Conservation (phyloP, 2,113 vertebrate genomes). For the Ranitomeya imitator region DNA sequence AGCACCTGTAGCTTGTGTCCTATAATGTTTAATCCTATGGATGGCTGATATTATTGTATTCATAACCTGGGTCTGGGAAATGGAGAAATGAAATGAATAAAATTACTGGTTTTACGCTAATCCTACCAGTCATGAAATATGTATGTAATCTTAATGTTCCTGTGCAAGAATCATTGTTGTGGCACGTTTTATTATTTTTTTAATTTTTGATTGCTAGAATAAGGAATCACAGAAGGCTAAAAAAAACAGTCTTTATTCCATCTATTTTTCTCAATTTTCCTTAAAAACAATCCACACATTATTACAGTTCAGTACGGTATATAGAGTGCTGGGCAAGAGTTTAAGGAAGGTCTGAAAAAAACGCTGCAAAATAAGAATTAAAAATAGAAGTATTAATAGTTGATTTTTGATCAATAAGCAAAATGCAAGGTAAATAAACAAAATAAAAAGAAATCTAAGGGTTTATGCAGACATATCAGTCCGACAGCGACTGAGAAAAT, state of each 20-base stretch:
- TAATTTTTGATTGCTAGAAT: not conserved
- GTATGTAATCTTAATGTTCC: not conserved
- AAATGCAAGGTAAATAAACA: too few species aligned
- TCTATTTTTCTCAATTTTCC: not conserved
- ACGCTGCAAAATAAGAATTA: too few species aligned
- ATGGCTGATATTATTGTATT: not conserved
- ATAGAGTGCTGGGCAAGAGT: too few species aligned
- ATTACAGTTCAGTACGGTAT: not conserved
- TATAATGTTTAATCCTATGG: not conserved
- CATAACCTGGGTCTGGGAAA: not conserved
- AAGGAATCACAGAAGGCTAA: not conserved
- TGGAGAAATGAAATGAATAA: not conserved
- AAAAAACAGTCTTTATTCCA: not conserved
- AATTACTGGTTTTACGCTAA: not conserved
- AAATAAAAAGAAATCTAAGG: too few species aligned
- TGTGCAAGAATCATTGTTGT: not conserved
- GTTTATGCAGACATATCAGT: too few species aligned
- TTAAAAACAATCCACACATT: not conserved
- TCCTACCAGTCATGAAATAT: not conserved
- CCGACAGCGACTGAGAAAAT: too few species aligned
- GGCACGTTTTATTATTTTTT: not conserved
- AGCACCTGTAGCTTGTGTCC: not conserved
- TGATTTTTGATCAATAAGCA: too few species aligned
- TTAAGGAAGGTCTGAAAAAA: too few species aligned
- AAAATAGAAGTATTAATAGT: too few species aligned